Percentiles rank a stretch among this genome's conserved stretches.
Evolutionary conservation across 53 echinoderm and acorn worm genomes (phyloP).

Genomic region (Holothuria scabra): DNA sequence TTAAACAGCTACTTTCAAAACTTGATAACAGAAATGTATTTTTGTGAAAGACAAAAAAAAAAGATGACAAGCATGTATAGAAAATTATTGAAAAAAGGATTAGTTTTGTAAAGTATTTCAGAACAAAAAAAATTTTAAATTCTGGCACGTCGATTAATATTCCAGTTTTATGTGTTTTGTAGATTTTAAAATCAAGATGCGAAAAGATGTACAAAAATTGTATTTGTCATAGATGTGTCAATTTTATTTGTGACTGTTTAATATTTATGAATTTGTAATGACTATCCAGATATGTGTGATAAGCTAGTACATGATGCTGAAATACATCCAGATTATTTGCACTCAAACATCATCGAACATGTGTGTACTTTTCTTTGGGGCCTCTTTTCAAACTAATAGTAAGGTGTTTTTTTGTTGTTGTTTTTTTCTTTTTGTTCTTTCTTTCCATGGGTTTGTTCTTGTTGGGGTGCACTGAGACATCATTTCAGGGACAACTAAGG

Average conservation of each 20-base stretch:
- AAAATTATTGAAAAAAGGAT: conserved; percentile 17
- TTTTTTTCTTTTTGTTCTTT: no score
- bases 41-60: conserved; percentile 15
- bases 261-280: conserved; percentile 44
- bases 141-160: background rate
- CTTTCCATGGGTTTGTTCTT: no score
- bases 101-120: conserved; percentile 48
- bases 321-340: conserved; percentile 32
- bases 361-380: background rate
- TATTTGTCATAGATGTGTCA: conserved; percentile 44
- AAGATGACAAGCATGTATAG: conserved; percentile 29
- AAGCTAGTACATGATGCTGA: conserved; percentile 19
- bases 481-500: no score
- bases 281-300: conserved; percentile 43
- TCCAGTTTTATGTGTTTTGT: conserved; percentile 41
- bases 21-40: conserved; percentile 7
- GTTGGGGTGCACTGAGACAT: no score
- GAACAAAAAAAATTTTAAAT: conserved; percentile 16
- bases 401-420: no score
- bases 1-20: conserved; percentile 22
- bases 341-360: background rate
- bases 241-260: conserved; percentile 37
- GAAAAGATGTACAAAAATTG: conserved; percentile 35
- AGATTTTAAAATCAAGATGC: conserved; percentile 39
- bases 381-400: no score